Conservation (phyloP, 2,113 vertebrate genomes). For the Canis aureus region DNA sequence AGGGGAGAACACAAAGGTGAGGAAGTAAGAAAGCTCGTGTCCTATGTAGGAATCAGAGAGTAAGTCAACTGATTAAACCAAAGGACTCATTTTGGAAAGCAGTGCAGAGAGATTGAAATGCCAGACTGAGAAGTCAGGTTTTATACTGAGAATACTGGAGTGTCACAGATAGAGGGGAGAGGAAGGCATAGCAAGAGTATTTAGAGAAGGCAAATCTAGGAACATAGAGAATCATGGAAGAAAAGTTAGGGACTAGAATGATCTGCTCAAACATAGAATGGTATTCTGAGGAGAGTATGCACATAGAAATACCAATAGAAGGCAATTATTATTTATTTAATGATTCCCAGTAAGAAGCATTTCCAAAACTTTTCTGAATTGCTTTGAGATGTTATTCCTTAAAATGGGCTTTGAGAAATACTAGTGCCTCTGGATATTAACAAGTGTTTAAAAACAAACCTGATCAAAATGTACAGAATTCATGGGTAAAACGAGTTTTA, state of each 20-base stretch:
- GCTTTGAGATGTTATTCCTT: not conserved
- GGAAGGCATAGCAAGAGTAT: accelerated
- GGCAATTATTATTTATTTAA: not conserved
- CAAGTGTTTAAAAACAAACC: not conserved
- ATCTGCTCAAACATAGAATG: not conserved
- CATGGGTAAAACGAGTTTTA: not conserved
- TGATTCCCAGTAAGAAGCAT: not conserved
- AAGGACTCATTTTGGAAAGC: not conserved
- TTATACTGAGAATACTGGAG: not conserved
- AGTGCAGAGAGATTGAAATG: not conserved
- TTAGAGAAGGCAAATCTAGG: not conserved
- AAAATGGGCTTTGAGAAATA: conserved; percentile 3
- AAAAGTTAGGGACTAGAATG: not conserved
- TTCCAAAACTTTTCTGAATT: not conserved
- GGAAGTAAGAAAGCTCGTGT: not conserved
- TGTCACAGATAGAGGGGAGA: not conserved
- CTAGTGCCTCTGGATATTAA: not conserved
- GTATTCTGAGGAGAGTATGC: not conserved
- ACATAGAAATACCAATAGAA: conserved; percentile 10
- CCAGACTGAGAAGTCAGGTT: not conserved
- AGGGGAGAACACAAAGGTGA: not conserved
- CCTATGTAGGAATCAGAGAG: not conserved
- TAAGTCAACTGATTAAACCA: not conserved
- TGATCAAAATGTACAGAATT: not conserved
- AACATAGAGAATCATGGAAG: not conserved